A percentile compares a stretch with the other conserved stretches of the same genome.
phyloP scores from a whole-genome alignment of 2,888 invertebrate genomes.

The Mylabris sibirica region DNA sequence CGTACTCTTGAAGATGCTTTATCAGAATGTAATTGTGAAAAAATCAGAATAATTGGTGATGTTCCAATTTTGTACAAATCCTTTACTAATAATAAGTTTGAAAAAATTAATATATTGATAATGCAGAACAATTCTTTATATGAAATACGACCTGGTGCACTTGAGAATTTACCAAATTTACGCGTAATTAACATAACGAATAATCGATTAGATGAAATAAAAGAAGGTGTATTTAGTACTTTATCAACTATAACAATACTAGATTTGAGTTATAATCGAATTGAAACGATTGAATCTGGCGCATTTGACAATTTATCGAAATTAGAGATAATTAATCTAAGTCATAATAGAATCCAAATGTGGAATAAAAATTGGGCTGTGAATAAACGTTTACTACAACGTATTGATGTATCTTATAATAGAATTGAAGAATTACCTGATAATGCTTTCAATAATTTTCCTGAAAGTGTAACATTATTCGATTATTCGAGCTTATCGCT shows the following conservation, averaged over 20 bases:
- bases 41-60: conserved; percentile 43
- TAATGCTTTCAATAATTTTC: conserved; percentile 45
- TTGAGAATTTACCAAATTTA: conserved; percentile 40
- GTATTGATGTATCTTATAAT: conserved; percentile 46
- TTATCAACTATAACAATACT: conserved; percentile 39
- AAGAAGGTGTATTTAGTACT: conserved; percentile 44
- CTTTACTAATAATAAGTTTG: conserved; percentile 43
- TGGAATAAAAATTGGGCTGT: conserved; percentile 50
- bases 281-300: conserved; percentile 34
- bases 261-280: conserved; percentile 43
- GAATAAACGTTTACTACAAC: conserved; percentile 44
- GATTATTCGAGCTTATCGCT: too few species aligned
- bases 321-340: conserved; percentile 42
- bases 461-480: too few species aligned
- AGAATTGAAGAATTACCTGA: conserved; percentile 41
- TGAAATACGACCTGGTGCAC: conserved; percentile 43
- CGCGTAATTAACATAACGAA: conserved; percentile 34
- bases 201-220: conserved; percentile 42
- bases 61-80: conserved; percentile 45
- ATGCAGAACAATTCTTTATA: conserved; percentile 38
- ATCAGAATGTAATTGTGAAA: conserved; percentile 41
- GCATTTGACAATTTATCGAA: conserved; percentile 44
- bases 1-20: conserved; percentile 43
- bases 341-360: conserved; percentile 41
- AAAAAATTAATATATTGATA: conserved; percentile 45